These are phyloP conservation scores for Atopsyche davidsoni DNA, from an alignment of 1,140 invertebrate genomes.

Conservation along the genomic window DNA sequence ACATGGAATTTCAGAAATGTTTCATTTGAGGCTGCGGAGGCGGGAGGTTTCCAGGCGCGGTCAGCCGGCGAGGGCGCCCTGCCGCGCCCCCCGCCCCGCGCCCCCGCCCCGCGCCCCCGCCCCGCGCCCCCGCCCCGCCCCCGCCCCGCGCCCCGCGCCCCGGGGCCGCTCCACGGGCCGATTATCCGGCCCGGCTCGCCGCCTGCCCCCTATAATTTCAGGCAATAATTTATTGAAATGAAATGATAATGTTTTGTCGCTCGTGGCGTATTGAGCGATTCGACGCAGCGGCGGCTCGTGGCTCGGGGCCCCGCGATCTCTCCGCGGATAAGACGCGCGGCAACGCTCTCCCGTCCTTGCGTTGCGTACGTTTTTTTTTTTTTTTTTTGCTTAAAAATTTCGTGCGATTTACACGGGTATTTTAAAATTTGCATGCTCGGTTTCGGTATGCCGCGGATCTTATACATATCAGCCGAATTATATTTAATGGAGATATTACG, in stretches of 20 bases:
- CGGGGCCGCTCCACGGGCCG: constrained; percentile 11
- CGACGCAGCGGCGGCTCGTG: constrained; percentile 2
- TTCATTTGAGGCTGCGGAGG: too few species aligned
- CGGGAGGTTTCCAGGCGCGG: not conserved
- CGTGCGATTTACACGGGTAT: too few species aligned
- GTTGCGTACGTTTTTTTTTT: not conserved
- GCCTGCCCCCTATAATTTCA: constrained; percentile 30
- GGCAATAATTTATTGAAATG: constrained; percentile 32
- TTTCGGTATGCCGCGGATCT: too few species aligned
- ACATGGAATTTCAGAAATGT: too few species aligned
- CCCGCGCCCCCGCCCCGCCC: constrained; percentile 8
- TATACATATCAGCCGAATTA: too few species aligned
- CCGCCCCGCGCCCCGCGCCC: constrained; percentile 9
- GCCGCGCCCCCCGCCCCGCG: not conserved
- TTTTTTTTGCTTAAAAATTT: not conserved
- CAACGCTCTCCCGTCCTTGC: not conserved
- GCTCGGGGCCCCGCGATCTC: not conserved
- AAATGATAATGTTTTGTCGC: constrained; percentile 32
- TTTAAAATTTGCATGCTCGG: too few species aligned
- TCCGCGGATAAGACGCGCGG: not conserved
- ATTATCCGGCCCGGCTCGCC: constrained; percentile 26
- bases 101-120: constrained; percentile 7
- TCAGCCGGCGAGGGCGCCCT: not conserved
- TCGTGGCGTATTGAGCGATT: constrained; percentile 24
- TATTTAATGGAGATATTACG: too few species aligned